phyloP scores from a whole-genome alignment of 2,888 invertebrate genomes.

The Scaptodrosophila latifasciaeformis region DNA sequence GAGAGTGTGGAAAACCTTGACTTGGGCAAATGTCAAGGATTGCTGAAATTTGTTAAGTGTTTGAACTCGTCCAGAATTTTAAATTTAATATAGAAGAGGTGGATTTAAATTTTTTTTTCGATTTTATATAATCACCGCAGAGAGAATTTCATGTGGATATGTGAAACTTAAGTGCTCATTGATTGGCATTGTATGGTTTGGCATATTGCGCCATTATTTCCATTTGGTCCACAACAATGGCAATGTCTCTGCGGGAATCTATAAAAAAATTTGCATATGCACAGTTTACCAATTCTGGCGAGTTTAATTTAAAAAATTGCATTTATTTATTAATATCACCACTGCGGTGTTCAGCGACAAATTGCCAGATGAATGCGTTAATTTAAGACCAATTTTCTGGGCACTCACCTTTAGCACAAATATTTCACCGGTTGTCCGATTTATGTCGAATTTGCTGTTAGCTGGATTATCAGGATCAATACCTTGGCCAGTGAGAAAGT shows the following conservation, averaged over 20 bases:
- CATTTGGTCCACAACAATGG: constrained; percentile 18
- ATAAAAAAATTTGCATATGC: too few species aligned
- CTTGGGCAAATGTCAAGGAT: too few species aligned
- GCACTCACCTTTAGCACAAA: constrained; percentile 91
- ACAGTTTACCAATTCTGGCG: constrained; percentile 11
- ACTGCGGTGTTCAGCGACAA: constrained; percentile 22
- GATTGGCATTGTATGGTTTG: constrained; percentile 48
- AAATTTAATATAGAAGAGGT: too few species aligned
- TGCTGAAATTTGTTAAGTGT: too few species aligned
- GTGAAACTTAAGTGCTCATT: constrained; percentile 40
- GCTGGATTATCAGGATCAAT: constrained; percentile 96
- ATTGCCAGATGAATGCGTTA: constrained; percentile 29
- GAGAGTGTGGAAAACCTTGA: too few species aligned
- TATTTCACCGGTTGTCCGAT: constrained; percentile 95
- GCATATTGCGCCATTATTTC: constrained; percentile 43
- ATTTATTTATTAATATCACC: constrained; percentile 17
- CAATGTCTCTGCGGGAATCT: too few species aligned
- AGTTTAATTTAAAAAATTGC: constrained; percentile 4
- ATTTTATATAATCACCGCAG: constrained; percentile 50
- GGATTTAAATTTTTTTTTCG: too few species aligned
- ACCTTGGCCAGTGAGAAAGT: constrained; percentile 95
- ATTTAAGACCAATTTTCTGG: neutral
- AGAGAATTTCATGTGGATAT: constrained; percentile 33
- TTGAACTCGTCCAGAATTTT: too few species aligned
- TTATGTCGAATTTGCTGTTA: constrained; percentile 97